Evolutionary conservation across 2,113 vertebrate genomes (phyloP).

Genomic region (Peromyscus polionotus): DNA sequence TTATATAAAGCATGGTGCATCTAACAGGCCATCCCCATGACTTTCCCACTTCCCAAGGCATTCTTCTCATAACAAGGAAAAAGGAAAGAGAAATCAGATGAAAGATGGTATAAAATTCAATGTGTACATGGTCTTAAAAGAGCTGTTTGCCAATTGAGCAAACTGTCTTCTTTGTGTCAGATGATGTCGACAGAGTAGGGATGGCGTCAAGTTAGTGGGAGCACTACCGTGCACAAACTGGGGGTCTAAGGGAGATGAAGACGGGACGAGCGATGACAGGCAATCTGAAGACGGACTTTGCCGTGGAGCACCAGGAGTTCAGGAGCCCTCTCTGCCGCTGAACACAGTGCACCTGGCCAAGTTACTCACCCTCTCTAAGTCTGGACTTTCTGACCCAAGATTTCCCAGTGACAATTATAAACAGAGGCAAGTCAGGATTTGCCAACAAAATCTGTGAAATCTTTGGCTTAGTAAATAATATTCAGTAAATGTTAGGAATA

Average conservation of each 20-base stretch:
- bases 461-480: constrained; percentile 7
- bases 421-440: not conserved
- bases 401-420: not conserved
- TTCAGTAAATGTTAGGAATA: not conserved
- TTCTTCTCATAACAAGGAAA: not conserved
- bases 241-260: not conserved
- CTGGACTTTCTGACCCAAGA: not conserved
- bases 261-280: not conserved
- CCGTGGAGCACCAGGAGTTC: not conserved
- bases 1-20: not conserved
- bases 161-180: not conserved
- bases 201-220: not conserved
- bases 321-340: not conserved
- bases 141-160: not conserved
- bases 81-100: constrained; percentile 1
- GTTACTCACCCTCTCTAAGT: not conserved
- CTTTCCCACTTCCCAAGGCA: not conserved
- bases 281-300: not conserved
- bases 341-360: constrained; percentile 6
- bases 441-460: not conserved
- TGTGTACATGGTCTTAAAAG: not conserved
- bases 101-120: not conserved
- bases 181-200: not conserved
- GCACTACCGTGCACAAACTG: not conserved
- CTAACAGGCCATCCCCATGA: not conserved